A percentile compares a stretch with the other conserved stretches of the same genome.
These are phyloP conservation scores for Magallana nippona DNA, from an alignment of 2,888 invertebrate species.

Conservation along the genomic window DNA sequence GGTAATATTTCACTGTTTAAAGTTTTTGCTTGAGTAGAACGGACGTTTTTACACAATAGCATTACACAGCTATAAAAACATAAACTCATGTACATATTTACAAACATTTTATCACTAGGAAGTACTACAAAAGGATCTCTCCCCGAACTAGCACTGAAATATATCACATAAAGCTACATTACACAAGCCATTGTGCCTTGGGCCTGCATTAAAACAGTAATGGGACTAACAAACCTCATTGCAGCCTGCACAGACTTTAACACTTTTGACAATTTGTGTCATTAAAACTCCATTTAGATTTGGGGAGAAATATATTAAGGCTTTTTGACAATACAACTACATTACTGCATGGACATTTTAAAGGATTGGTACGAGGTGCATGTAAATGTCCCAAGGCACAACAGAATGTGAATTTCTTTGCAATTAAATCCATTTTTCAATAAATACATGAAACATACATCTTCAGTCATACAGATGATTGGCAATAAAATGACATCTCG, in stretches of 20 bases:
- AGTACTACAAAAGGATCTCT: background rate
- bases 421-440: background rate
- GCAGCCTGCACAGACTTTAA: background rate
- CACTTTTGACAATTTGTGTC: background rate
- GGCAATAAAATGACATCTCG: background rate
- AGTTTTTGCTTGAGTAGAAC: conserved; percentile 14
- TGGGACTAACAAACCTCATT: background rate
- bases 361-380: too few species aligned
- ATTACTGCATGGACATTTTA: too few species aligned
- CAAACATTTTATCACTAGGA: conserved; percentile 11
- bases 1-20: too few species aligned
- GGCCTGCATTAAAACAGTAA: background rate
- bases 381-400: background rate
- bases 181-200: conserved; percentile 25
- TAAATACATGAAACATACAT: background rate
- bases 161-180: conserved; percentile 13
- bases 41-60: background rate
- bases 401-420: background rate
- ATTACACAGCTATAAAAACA: background rate
- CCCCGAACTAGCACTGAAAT: conserved; percentile 8
- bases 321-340: too few species aligned
- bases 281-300: background rate
- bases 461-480: background rate
- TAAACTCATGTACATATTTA: conserved; percentile 20
- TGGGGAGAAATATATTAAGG: too few species aligned